phyloP scores from a whole-genome alignment of 92 coral and sea anemone species.

The Diadumene lineata region DNA sequence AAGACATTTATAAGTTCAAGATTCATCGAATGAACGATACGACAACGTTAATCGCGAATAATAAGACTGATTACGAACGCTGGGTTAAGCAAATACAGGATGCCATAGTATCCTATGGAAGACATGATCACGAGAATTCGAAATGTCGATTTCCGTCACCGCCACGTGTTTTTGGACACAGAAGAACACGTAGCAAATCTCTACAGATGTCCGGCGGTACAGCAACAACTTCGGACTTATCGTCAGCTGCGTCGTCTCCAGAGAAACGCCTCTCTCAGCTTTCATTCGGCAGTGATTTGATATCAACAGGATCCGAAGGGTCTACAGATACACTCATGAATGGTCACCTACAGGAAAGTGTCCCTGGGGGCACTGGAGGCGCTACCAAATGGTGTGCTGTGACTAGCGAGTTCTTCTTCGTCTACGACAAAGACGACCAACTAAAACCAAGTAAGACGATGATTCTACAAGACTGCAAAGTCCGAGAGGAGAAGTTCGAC shows the following conservation, averaged over 20 bases:
- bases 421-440: constrained; percentile 67
- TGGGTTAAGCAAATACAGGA: constrained; percentile 74
- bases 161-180: constrained; percentile 58
- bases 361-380: constrained; percentile 29
- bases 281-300: constrained; percentile 29
- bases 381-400: constrained; percentile 88
- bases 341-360: constrained; percentile 68
- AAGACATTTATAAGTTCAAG: constrained; percentile 62
- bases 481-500: constrained; percentile 59
- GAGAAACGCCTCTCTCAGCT: constrained; percentile 26
- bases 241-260: constrained; percentile 28
- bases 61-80: constrained; percentile 62
- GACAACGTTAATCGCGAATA: constrained; percentile 47
- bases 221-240: constrained; percentile 18
- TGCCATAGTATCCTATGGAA: constrained; percentile 32
- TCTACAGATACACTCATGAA: constrained; percentile 72
- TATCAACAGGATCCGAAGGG: constrained; percentile 46
- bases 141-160: constrained; percentile 71
- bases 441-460: constrained; percentile 61
- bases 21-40: constrained; percentile 49
- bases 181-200: constrained; percentile 68
- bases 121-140: constrained; percentile 22
- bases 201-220: constrained; percentile 38
- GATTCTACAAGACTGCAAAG: constrained; percentile 51
- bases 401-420: constrained; percentile 72